Conservation (phyloP, 1,140 invertebrate species). For the Drosophila rhopaloa region DNA sequence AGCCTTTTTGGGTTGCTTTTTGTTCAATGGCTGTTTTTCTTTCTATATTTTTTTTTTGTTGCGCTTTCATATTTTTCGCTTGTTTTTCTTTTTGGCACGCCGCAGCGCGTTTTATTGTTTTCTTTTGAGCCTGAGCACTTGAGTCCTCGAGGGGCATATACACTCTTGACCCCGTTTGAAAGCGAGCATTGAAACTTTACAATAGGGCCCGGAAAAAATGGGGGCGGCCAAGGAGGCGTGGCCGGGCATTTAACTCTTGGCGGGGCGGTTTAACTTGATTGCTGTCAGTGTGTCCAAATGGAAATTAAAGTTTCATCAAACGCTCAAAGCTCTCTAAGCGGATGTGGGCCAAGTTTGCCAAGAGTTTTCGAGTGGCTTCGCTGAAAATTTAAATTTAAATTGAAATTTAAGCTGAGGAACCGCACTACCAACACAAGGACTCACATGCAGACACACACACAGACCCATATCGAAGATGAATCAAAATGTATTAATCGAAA, state of each 20-base stretch:
- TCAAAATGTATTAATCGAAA: slow-evolving; percentile 59
- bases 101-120: slow-evolving; percentile 74
- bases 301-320: slow-evolving; percentile 64
- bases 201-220: slow-evolving; percentile 39
- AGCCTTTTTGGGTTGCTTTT: slow-evolving; percentile 30
- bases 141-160: slow-evolving; percentile 70
- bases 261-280: slow-evolving; percentile 59
- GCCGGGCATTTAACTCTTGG: slow-evolving; percentile 32
- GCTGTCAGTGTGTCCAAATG: slow-evolving; percentile 66
- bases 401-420: slow-evolving; percentile 5
- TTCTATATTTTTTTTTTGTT: slow-evolving; percentile 9
- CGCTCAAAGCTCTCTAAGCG: slow-evolving; percentile 41
- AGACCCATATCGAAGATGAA: slow-evolving; percentile 40
- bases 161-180: slow-evolving; percentile 73
- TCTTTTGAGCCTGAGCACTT: slow-evolving; percentile 65
- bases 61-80: slow-evolving; percentile 48
- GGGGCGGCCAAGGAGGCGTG: slow-evolving; percentile 2
- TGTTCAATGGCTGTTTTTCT: slow-evolving; percentile 31
- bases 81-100: slow-evolving; percentile 45
- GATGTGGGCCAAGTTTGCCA: slow-evolving; percentile 46
- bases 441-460: neutral
- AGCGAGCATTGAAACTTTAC: slow-evolving; percentile 61
- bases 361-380: slow-evolving; percentile 20
- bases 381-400: slow-evolving; percentile 8
- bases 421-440: neutral